These are phyloP conservation scores for Epirrhoe tristata DNA, from an alignment of 2,888 invertebrate genomes.

Conservation along the genomic window DNA sequence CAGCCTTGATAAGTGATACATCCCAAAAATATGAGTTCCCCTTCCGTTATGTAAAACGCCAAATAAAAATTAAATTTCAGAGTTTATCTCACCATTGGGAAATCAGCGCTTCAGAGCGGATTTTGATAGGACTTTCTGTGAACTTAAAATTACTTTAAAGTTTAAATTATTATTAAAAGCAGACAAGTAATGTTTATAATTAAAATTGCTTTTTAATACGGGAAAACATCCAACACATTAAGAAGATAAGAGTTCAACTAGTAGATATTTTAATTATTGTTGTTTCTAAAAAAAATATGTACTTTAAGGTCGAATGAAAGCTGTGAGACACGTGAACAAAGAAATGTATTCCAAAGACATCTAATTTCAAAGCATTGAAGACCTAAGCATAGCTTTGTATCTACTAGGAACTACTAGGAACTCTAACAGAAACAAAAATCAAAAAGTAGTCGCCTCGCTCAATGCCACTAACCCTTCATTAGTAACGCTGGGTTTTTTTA, in stretches of 20 bases:
- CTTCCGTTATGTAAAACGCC: constrained; percentile 14
- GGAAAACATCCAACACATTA: neutral
- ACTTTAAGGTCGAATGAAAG: too few relatives aligned
- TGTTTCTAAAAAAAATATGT: too few relatives aligned
- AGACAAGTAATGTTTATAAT: neutral
- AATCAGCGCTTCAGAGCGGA: constrained; percentile 26
- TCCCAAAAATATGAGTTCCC: constrained; percentile 16
- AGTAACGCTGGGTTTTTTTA: constrained; percentile 66
- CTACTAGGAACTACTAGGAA: constrained; percentile 11
- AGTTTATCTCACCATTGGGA: constrained; percentile 31
- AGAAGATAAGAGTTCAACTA: too few relatives aligned
- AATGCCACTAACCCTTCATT: constrained; percentile 72
- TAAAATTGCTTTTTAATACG: too few relatives aligned
- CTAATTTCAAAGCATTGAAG: neutral
- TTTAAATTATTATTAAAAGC: constrained; percentile 43
- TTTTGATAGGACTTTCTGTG: constrained; percentile 22
- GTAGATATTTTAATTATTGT: too few relatives aligned
- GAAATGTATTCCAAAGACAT: too few relatives aligned
- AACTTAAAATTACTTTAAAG: constrained; percentile 43
- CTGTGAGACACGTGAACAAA: too few relatives aligned
- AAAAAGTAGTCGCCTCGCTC: constrained; percentile 34
- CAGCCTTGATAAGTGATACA: constrained; percentile 6
- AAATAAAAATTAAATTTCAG: constrained; percentile 30
- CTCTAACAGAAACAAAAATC: constrained; percentile 22
- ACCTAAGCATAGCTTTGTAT: neutral